These are phyloP conservation scores for Triops longicaudatus DNA, from an alignment of 1,140 invertebrate genomes.

Conservation along the genomic window DNA sequence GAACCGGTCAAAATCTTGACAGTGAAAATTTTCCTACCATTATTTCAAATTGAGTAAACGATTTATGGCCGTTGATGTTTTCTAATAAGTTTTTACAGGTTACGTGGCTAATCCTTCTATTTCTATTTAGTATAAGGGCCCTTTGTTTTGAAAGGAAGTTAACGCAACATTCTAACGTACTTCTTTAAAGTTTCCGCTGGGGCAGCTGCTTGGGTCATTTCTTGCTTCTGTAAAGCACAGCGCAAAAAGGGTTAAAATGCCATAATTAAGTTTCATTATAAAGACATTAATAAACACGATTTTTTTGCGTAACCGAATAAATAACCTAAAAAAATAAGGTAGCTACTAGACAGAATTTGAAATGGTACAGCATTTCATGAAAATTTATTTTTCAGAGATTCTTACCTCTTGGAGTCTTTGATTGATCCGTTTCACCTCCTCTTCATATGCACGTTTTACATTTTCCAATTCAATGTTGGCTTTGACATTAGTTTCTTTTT, in stretches of 20 bases:
- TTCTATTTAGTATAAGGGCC: too few relatives aligned
- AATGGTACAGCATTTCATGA: too few relatives aligned
- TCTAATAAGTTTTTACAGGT: neutral
- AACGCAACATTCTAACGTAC: neutral
- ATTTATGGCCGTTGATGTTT: neutral
- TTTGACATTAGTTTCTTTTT: conserved; percentile 49
- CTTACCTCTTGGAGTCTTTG: conserved; percentile 25
- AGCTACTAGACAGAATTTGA: too few relatives aligned
- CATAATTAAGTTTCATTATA: too few relatives aligned
- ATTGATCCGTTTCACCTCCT: conserved; percentile 43
- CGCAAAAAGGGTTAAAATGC: too few relatives aligned
- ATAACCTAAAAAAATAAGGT: too few relatives aligned
- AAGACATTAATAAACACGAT: too few relatives aligned
- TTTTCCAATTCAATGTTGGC: conserved; percentile 50
- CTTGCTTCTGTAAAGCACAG: neutral
- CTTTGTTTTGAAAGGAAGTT: neutral
- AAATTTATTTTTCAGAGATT: neutral
- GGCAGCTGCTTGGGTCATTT: neutral
- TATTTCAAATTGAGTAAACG: neutral
- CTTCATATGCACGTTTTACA: conserved; percentile 49
- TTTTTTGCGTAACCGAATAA: too few relatives aligned
- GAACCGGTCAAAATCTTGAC: neutral
- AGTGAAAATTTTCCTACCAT: neutral
- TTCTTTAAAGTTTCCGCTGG: neutral
- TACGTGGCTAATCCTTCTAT: neutral